These are phyloP conservation scores for Planiliza haematocheilus DNA, from an alignment of 2,113 vertebrate species.

Conservation along the genomic window DNA sequence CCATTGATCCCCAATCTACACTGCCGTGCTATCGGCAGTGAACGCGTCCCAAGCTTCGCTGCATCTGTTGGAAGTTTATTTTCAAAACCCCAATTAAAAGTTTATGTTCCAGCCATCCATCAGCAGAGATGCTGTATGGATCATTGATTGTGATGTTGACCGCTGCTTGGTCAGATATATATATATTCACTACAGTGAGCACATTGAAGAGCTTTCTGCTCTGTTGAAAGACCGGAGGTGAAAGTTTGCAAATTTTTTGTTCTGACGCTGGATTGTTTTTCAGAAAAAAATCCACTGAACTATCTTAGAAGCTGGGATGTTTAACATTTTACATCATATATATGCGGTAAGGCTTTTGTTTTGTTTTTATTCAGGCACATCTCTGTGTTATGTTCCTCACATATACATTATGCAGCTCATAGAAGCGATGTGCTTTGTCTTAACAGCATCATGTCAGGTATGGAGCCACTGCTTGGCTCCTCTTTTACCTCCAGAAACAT, in stretches of 20 bases:
- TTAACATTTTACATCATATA: not conserved
- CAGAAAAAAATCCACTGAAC: too few relatives aligned
- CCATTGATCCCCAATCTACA: slow-evolving; percentile 38
- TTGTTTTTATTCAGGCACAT: not conserved
- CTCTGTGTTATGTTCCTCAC: not conserved
- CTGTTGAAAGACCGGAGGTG: slow-evolving; percentile 28
- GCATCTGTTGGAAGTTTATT: slow-evolving; percentile 39
- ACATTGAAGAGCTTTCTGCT: slow-evolving; percentile 39
- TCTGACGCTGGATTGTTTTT: slow-evolving; percentile 10
- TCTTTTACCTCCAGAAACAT: slow-evolving; percentile 5
- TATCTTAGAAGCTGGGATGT: too few relatives aligned
- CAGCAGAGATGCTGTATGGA: slow-evolving; percentile 52
- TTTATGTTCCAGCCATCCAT: slow-evolving; percentile 67
- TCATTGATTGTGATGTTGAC: slow-evolving; percentile 70
- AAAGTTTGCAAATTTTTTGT: slow-evolving; percentile 25
- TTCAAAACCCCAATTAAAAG: slow-evolving; percentile 71
- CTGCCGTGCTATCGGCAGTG: slow-evolving; percentile 21
- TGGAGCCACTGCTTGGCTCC: slow-evolving; percentile 23
- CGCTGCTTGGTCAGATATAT: slow-evolving; percentile 53
- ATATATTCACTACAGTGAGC: slow-evolving; percentile 51
- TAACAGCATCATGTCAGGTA: slow-evolving; percentile 9
- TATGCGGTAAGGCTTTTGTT: not conserved
- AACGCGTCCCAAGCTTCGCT: slow-evolving; percentile 31
- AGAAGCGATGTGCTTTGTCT: slow-evolving; percentile 18
- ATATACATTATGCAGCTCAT: not conserved